Evolutionary conservation across 1,140 invertebrate genomes (phyloP), one percentile per base, ranked within the genome.

Genomic region (Venustaconcha ellipsiformis): DNA sequence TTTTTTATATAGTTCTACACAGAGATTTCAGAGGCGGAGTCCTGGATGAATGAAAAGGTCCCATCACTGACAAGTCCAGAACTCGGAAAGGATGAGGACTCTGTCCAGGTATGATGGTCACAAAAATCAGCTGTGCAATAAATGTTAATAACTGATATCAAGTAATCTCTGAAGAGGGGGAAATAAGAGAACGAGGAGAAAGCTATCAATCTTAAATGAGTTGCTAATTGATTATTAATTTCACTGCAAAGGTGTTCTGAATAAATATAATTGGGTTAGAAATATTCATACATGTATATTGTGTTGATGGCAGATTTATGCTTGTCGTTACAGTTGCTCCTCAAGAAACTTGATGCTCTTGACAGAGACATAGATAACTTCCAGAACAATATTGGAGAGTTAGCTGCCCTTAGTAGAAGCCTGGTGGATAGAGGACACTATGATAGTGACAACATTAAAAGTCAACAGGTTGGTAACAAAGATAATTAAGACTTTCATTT

Each of bases 41-140:
- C 95, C 0, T 99, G 98, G 98, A 99, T 99, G 95, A 96, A 95
- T 79, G 99, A 99, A 87, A 99, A 99, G 90, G 95, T 99, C 84
- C 98, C 98, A 0, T 95, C 99, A 89, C 96, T 99, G 14, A 94
- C 94, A 83, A 95, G 93, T 70, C 92, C 92, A 75, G 98, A 99
- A 89, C 97, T 97, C 86, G 98, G 98, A 66, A 99, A 99, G 88
- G 98, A 99, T 90, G 98, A 99, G 90, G 99, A 99, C 89, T 97
- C 96, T 8, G 96, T 97, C 23, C 83, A 82, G 83, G 88, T 89
- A 74, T 60, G 56, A 72, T 13, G 8, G 8, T 2, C 37, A 37
- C 4, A 37, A 37, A 37, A 4, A 37, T 37, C 37, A 37, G 37
- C 37, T 37, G 37, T 37, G 37, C 37, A 37, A 37, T 37, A 37